Evolutionary conservation across 2,113 vertebrate species (phyloP).

Genomic region (Emydura subglobosa): DNA sequence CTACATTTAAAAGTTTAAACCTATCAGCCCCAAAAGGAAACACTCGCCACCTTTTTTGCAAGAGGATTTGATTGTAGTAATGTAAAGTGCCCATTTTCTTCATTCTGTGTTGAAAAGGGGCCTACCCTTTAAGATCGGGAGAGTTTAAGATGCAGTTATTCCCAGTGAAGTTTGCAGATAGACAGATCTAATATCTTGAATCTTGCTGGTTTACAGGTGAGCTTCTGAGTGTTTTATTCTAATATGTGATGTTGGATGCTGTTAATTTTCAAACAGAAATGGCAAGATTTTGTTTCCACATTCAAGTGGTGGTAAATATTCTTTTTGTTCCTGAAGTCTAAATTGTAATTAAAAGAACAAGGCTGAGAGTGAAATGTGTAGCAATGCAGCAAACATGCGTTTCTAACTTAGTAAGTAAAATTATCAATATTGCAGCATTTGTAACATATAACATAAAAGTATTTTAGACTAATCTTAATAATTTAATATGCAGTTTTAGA

Average conservation of each 20-base stretch:
- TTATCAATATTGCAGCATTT: fast-evolving
- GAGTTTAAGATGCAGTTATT: not conserved
- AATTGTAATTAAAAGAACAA: fast-evolving
- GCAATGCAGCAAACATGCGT: not conserved
- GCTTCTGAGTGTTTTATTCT: fast-evolving
- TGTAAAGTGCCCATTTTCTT: fast-evolving
- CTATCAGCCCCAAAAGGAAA: not conserved
- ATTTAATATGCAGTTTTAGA: fast-evolving
- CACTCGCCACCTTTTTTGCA: not conserved
- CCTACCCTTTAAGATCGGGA: not conserved
- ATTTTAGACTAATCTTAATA: not conserved
- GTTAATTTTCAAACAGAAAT: fast-evolving
- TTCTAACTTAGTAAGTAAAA: not conserved
- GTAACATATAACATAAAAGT: not conserved
- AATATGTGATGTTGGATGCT: not conserved
- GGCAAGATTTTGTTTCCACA: fast-evolving
- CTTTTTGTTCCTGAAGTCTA: not conserved
- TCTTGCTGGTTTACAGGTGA: fast-evolving
- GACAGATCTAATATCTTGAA: fast-evolving
- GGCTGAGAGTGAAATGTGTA: not conserved
- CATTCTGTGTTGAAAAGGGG: not conserved
- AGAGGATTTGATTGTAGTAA: not conserved
- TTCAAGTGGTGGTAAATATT: fast-evolving
- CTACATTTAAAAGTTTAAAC: conserved; percentile 39
- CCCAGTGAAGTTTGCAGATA: not conserved